Percentiles rank a stretch among this genome's conserved stretches.
These are phyloP conservation scores for Theristicus caerulescens DNA, from an alignment of 2,113 vertebrate genomes.

Conservation along the genomic window DNA sequence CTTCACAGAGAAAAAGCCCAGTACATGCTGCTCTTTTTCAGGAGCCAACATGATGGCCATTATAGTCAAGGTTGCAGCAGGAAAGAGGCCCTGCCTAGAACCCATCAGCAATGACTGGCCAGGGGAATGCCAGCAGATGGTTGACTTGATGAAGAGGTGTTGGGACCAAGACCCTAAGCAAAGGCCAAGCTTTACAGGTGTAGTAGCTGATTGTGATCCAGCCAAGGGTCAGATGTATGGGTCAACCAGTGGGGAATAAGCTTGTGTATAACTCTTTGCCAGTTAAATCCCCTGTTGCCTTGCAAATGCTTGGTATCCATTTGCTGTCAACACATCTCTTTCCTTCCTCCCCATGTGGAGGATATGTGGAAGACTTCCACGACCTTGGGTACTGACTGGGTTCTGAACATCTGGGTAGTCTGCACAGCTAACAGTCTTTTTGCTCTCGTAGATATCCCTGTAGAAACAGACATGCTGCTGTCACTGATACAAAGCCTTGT, in stretches of 20 bases:
- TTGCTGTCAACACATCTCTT: background rate
- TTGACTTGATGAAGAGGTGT: constrained; percentile 81
- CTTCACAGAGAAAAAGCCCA: background rate
- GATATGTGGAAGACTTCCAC: no score
- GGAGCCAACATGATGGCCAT: constrained; percentile 81
- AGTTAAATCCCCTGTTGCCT: rapidly evolving
- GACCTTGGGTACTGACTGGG: background rate
- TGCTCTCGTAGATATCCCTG: constrained; percentile 47
- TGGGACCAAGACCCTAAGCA: constrained; percentile 81
- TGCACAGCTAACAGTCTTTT: background rate
- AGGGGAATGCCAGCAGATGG: constrained; percentile 78
- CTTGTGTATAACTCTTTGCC: background rate
- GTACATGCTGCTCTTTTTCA: background rate
- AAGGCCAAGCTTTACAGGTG: constrained; percentile 76
- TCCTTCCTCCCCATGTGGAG: rapidly evolving
- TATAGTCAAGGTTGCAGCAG: constrained; percentile 77
- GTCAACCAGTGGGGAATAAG: background rate
- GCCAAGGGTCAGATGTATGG: background rate
- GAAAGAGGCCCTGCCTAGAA: constrained; percentile 77
- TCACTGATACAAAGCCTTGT: constrained; percentile 63
- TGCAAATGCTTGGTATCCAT: background rate
- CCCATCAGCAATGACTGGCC: constrained; percentile 75
- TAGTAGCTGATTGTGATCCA: background rate
- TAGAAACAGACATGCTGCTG: constrained; percentile 69
- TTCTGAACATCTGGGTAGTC: background rate